Conservation (phyloP, 2,113 vertebrate species). For the Saiga tatarica region DNA sequence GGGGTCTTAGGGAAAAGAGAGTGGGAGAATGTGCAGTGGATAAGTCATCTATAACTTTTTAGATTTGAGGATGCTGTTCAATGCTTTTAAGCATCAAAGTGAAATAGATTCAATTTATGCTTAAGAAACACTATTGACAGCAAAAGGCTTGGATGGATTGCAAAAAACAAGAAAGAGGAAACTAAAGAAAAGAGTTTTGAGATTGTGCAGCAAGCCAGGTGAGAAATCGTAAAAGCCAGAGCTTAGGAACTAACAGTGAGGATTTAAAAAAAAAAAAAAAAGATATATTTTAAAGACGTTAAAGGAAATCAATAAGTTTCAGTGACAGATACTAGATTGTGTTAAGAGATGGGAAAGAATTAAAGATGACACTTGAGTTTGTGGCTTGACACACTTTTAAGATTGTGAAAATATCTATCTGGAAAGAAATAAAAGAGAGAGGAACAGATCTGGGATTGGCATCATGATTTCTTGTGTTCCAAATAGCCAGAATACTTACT, state of each 20-base stretch:
- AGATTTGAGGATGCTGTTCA: not conserved
- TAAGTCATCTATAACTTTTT: not conserved
- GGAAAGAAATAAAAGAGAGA: not conserved
- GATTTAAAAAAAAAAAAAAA: not conserved
- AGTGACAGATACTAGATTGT: not conserved
- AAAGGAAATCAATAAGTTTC: not conserved
- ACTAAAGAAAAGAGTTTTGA: not conserved
- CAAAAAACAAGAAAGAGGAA: not conserved
- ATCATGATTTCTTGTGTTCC: not conserved
- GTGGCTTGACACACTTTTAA: not conserved
- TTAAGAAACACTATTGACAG: not conserved
- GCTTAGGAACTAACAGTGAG: not conserved
- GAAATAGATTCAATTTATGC: not conserved
- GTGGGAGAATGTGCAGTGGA: not conserved
- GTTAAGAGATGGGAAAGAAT: constrained; percentile 20
- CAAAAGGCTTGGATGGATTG: not conserved
- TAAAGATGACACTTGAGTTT: not conserved
- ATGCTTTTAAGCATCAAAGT: not conserved
- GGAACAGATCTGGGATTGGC: not conserved
- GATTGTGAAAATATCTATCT: not conserved
- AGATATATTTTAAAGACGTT: not conserved
- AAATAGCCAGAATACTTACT: not conserved
- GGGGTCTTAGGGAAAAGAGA: not conserved
- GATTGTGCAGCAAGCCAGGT: not conserved
- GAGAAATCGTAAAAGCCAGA: not conserved